Evolutionary conservation across 2,888 invertebrate species (phyloP).

Genomic region (Loripinus fragilis): DNA sequence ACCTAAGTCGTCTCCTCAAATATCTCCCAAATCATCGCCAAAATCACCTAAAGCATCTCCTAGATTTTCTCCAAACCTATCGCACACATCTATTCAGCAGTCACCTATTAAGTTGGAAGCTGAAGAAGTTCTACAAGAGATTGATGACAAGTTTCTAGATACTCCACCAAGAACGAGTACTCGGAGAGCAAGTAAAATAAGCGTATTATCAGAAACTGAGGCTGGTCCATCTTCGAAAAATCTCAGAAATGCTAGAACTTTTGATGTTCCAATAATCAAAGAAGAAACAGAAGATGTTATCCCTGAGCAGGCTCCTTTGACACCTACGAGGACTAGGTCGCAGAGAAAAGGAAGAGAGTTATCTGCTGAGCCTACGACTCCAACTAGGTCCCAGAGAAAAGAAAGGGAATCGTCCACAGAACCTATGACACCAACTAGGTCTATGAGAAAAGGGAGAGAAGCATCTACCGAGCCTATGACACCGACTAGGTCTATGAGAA

Average conservation of each 20-base stretch:
- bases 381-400: conserved; percentile 4
- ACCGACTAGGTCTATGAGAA: conserved; percentile 43
- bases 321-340: conserved; percentile 29
- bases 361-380: conserved; percentile 20
- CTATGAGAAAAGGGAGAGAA: neutral
- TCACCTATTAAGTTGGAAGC: neutral
- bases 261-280: conserved; percentile 16
- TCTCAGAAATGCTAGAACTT: conserved; percentile 25
- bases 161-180: conserved; percentile 25
- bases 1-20: neutral
- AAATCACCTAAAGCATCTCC: neutral
- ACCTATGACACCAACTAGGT: conserved; percentile 23
- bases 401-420: conserved; percentile 15
- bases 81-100: neutral
- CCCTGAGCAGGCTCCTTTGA: conserved; percentile 8
- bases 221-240: neutral
- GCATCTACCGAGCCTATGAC: conserved; percentile 34
- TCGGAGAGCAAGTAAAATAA: conserved; percentile 6
- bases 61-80: conserved; percentile 1
- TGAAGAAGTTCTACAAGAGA: conserved; percentile 30
- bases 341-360: neutral
- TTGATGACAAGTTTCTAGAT: conserved; percentile 47
- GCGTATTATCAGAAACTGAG: conserved; percentile 7
- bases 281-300: conserved; percentile 10
- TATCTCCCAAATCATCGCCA: conserved; percentile 1